Conservation (phyloP, 2,888 invertebrate genomes). For the Heteromyza rotundicornis region DNA sequence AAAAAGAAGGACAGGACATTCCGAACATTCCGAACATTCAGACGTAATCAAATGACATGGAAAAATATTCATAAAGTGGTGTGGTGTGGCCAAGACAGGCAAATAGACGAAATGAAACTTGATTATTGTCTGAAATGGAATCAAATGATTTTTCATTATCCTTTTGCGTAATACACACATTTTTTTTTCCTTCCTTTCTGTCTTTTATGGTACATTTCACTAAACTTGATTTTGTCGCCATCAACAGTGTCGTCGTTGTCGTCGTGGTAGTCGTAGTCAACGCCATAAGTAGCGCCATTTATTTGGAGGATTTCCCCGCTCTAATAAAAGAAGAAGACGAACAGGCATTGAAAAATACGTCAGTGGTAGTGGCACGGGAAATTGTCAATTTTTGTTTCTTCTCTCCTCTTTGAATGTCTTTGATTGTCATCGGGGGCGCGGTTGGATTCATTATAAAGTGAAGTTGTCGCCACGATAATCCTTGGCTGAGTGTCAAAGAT, state of each 20-base stretch:
- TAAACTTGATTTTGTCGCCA: slow-evolving; percentile 27
- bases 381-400: background rate
- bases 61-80: slow-evolving; percentile 34
- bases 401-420: slow-evolving; percentile 4
- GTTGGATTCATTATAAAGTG: background rate
- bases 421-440: slow-evolving; percentile 1
- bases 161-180: slow-evolving; percentile 4
- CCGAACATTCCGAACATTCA: background rate
- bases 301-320: slow-evolving; percentile 6
- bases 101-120: background rate
- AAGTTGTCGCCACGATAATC: too few species aligned
- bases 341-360: too few species aligned
- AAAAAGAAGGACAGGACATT: too few species aligned
- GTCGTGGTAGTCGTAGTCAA: too few species aligned
- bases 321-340: too few species aligned
- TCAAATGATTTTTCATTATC: slow-evolving; percentile 4
- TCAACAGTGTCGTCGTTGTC: too few species aligned
- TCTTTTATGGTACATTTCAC: background rate
- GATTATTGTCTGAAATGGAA: background rate
- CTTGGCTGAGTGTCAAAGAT: too few species aligned
- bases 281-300: slow-evolving; percentile 13
- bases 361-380: too few species aligned
- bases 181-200: too few species aligned
- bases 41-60: slow-evolving; percentile 36
- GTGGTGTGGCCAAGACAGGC: background rate